Conservation (phyloP, 2,113 vertebrate species). For the Pomatorhinus ruficollis region DNA sequence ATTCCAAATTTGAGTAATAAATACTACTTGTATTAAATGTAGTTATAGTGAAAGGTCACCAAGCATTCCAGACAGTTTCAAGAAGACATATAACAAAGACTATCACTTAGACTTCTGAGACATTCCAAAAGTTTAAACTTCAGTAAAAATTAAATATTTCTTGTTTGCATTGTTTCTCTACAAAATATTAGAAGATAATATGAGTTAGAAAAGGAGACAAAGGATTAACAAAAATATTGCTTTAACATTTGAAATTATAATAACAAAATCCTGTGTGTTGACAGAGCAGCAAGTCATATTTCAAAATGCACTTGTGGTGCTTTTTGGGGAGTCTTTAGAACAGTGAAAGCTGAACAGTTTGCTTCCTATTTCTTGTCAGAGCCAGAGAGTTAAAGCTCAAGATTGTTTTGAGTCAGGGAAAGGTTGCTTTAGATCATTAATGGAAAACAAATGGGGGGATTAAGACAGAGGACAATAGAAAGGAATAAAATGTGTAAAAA, state of each 20-base stretch:
- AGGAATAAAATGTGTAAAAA: neutral
- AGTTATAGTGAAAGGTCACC: neutral
- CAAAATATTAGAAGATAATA: neutral
- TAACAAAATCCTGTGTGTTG: neutral
- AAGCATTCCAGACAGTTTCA: conserved; percentile 3
- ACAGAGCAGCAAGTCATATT: neutral
- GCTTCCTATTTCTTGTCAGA: neutral
- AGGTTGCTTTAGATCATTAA: neutral
- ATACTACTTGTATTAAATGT: neutral
- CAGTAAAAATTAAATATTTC: neutral
- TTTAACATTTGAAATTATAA: neutral
- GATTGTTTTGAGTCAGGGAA: neutral
- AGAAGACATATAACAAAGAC: neutral
- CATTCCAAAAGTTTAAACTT: neutral
- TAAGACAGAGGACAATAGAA: neutral
- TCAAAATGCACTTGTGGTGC: neutral
- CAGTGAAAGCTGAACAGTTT: neutral
- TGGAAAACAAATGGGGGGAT: neutral
- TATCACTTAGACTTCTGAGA: neutral
- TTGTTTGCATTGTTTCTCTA: neutral
- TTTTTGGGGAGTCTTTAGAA: neutral
- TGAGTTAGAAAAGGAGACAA: neutral
- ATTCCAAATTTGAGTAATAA: neutral
- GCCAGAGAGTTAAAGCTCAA: neutral
- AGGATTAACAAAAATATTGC: neutral